Evolutionary conservation across 2,888 invertebrate species (phyloP), one percentile per base, ranked within the genome.

Genomic region (Chamaedrilus cognettii): DNA sequence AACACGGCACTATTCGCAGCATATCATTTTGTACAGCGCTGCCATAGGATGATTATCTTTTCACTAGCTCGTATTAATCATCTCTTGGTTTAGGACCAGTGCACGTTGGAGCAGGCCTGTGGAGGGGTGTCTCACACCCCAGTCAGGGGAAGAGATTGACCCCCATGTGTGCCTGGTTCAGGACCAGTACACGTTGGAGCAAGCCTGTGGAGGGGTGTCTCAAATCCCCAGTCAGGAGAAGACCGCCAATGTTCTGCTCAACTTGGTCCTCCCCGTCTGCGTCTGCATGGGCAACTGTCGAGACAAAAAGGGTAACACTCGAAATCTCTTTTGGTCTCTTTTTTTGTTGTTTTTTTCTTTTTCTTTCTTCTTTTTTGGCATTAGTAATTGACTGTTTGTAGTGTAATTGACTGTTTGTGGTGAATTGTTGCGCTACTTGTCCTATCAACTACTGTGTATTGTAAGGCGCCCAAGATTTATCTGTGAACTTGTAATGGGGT

Each of bases 261-360:
- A 98, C 86, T 87, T 99, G 71, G 89, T 99, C 71, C 92, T 99
- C 88, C 99, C 99, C 0, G 87, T 99, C 68, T 96, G 97, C 84
- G 87, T 99, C 74, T 88, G 96, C 75, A 94, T 97, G 33, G 97
- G 97, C 28, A 94, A 94, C 78, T 96, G 97, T 2, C 94, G 94
- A 88, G 96, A 94, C 93, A 84, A 75, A 70, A 55, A 55, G 23
- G 42, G 42, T 42, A 11, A 7, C 11, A 7, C 42, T 42, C 42
- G n/a, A n/a, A n/a, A n/a, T n/a, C n/a, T n/a, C n/a, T n/a, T n/a
- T n/a, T n/a, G n/a, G n/a, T n/a, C n/a, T n/a, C n/a, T n/a, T n/a
- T n/a, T n/a, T n/a, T n/a, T n/a, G n/a, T n/a, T n/a, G n/a, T n/a
- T n/a, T n/a, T n/a, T n/a, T n/a, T n/a, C n/a, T n/a, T n/a, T n/a